Percentiles rank a stretch among this genome's conserved stretches.
Conservation (phyloP, 2,113 vertebrate species). For the Marmota flaviventris region DNA sequence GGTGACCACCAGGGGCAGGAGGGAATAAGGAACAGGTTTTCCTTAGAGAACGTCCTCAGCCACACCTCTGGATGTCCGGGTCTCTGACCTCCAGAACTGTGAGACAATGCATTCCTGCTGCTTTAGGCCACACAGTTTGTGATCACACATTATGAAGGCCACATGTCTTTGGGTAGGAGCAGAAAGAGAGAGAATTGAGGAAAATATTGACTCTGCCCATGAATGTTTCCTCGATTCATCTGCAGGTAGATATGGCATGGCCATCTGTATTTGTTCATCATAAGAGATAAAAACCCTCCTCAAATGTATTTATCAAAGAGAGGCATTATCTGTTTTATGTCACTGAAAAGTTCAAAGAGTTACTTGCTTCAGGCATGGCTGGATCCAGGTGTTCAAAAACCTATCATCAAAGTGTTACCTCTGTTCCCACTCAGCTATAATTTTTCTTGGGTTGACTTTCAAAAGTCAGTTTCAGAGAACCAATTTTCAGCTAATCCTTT, state of each 20-base stretch:
- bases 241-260: background rate
- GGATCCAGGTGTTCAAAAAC: background rate
- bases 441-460: background rate
- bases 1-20: background rate
- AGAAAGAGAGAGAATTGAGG: background rate
- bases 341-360: background rate
- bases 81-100: background rate
- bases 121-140: background rate
- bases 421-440: background rate
- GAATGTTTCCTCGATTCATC: background rate
- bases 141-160: background rate
- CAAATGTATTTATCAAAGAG: background rate
- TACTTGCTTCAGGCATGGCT: background rate
- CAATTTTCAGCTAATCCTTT: background rate
- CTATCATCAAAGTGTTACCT: background rate
- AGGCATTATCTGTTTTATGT: background rate
- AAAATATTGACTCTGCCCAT: conserved; percentile 41
- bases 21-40: background rate
- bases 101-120: background rate
- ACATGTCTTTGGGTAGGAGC: background rate
- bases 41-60: background rate
- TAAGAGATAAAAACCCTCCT: conserved; percentile 8
- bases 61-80: background rate
- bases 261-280: background rate
- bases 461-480: background rate